Evolutionary conservation across 2,888 invertebrate genomes (phyloP).

Genomic region (Lobophora halterata): DNA sequence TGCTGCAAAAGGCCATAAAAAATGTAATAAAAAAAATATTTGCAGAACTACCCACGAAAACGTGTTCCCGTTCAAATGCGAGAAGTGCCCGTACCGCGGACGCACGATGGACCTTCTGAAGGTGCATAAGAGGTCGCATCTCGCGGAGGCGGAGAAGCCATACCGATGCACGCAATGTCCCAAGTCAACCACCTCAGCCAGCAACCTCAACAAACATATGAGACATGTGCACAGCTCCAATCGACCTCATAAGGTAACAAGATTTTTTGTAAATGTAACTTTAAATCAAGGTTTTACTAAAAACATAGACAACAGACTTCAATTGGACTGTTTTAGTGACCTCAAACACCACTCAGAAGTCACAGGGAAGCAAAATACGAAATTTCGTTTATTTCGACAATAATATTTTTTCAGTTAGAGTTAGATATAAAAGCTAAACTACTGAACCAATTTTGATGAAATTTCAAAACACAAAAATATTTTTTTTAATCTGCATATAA

Average conservation of each 20-base stretch:
- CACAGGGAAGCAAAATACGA: too few species aligned
- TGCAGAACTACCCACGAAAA: conserved; percentile 38
- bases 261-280: not conserved
- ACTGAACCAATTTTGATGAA: too few species aligned
- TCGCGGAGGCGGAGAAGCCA: conserved; percentile 39
- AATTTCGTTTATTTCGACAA: too few species aligned
- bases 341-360: too few species aligned
- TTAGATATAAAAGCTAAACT: too few species aligned
- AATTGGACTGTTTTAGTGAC: too few species aligned
- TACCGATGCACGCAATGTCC: conserved; percentile 44
- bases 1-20: too few species aligned
- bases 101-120: conserved; percentile 37
- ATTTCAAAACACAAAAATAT: too few species aligned
- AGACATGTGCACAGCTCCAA: conserved; percentile 61
- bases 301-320: too few species aligned
- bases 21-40: conserved; percentile 1
- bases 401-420: too few species aligned
- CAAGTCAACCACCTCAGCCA: conserved; percentile 24
- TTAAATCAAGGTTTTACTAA: too few species aligned
- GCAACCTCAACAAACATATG: conserved; percentile 21
- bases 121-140: conserved; percentile 44
- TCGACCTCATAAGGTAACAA: conserved; percentile 63
- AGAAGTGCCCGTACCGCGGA: conserved; percentile 43
- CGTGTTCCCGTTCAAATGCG: conserved; percentile 43
- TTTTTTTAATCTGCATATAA: too few species aligned